Conservation (phyloP, 2,888 invertebrate genomes). For the Physocephala rufipes region DNA sequence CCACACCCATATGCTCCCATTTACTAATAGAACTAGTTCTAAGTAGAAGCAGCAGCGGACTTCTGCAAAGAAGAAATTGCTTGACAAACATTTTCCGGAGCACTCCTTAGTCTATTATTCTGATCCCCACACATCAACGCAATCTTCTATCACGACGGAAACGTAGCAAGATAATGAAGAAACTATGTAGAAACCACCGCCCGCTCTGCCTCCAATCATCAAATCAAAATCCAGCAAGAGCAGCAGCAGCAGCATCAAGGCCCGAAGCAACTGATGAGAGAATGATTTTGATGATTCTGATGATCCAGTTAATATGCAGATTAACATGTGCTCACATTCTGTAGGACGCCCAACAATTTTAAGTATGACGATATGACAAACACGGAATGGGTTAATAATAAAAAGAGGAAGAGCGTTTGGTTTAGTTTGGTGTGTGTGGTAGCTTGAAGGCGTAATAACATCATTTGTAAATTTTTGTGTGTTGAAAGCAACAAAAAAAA, state of each 20-base stretch:
- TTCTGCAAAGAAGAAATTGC: slow-evolving; percentile 19
- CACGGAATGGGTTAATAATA: too few relatives aligned
- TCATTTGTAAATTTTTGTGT: not conserved
- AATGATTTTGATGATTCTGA: not conserved
- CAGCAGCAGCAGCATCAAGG: not conserved
- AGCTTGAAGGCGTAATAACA: not conserved
- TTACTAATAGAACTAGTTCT: not conserved
- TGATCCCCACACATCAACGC: too few relatives aligned
- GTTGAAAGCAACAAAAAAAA: not conserved
- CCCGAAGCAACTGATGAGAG: slow-evolving; percentile 3
- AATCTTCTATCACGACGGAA: too few relatives aligned
- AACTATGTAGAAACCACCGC: not conserved
- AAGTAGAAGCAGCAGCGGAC: not conserved
- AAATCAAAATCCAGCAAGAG: not conserved
- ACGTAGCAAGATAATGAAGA: too few relatives aligned
- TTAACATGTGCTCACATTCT: slow-evolving; percentile 3
- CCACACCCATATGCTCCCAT: not conserved
- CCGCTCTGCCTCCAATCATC: not conserved
- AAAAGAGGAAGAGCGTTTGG: not conserved
- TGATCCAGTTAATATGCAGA: slow-evolving; percentile 27
- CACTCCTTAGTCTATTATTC: too few relatives aligned
- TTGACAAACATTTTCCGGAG: slow-evolving; percentile 13
- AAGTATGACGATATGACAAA: not conserved
- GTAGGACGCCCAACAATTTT: not conserved
- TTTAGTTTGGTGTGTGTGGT: not conserved